Conservation (phyloP, 2,113 vertebrate genomes). For the Plecotus auritus region DNA sequence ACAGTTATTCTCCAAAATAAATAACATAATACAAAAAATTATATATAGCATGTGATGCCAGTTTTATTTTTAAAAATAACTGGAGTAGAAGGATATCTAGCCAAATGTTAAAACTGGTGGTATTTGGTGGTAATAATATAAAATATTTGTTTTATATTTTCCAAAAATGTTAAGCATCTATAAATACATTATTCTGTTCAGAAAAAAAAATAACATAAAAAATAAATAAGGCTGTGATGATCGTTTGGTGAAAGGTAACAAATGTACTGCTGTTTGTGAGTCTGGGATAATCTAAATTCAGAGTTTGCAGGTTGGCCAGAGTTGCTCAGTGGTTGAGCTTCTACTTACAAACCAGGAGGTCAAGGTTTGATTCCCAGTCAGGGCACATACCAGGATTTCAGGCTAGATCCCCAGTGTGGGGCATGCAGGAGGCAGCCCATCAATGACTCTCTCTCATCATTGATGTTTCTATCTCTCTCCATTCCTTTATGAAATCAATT, state of each 20-base stretch:
- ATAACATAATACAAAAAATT: neutral
- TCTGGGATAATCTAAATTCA: neutral
- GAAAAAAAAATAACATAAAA: neutral
- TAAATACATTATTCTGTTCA: neutral
- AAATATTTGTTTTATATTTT: neutral
- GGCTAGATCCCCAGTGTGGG: no score
- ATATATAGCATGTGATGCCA: neutral
- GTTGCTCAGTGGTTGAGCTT: no score
- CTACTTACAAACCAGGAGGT: no score
- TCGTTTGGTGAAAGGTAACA: neutral
- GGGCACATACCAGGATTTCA: no score
- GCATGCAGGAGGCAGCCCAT: no score
- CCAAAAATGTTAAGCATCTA: neutral
- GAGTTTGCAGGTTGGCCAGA: neutral
- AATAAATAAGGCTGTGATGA: neutral
- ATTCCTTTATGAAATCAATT: no score
- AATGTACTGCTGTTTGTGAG: neutral
- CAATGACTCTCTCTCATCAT: no score
- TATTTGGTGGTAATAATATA: neutral
- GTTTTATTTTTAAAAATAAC: neutral
- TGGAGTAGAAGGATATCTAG: neutral
- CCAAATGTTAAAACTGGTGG: neutral
- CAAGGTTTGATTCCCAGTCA: no score
- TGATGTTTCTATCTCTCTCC: no score
- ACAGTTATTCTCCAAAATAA: neutral